Evolutionary conservation across 2,113 vertebrate species (phyloP).

Genomic region (Alligator mississippiensis): DNA sequence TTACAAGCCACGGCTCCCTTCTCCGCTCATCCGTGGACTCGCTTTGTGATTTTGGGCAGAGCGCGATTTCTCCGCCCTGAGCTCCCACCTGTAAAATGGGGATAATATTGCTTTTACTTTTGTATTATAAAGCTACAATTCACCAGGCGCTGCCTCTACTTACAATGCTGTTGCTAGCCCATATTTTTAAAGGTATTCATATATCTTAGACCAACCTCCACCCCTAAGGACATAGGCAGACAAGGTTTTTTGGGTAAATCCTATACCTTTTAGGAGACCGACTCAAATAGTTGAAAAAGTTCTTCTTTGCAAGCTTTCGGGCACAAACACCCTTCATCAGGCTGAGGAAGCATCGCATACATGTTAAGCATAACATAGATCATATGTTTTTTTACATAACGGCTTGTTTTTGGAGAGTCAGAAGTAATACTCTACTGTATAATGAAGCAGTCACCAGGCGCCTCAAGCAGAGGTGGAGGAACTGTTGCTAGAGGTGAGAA

Average conservation of each 20-base stretch:
- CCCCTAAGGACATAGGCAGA: no score
- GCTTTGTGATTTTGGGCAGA: background rate
- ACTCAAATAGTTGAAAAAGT: no score
- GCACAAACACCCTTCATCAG: no score
- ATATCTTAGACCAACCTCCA: no score
- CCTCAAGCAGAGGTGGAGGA: background rate
- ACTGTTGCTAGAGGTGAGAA: background rate
- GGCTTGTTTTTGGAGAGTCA: background rate
- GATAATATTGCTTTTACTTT: accelerated
- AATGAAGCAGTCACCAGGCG: background rate
- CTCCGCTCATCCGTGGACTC: background rate
- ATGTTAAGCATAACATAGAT: no score
- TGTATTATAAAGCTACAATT: accelerated
- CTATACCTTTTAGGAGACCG: no score
- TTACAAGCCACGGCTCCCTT: accelerated
- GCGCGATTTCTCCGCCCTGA: background rate
- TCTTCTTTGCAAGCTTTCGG: no score
- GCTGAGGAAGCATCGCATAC: no score
- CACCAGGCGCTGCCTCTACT: background rate
- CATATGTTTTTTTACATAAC: no score
- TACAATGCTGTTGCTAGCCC: background rate
- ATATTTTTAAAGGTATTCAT: no score
- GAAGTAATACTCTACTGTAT: background rate
- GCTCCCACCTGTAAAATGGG: background rate
- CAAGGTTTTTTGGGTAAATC: no score